Conservation (phyloP, 2,888 invertebrate genomes). For the Orchestes rusci region DNA sequence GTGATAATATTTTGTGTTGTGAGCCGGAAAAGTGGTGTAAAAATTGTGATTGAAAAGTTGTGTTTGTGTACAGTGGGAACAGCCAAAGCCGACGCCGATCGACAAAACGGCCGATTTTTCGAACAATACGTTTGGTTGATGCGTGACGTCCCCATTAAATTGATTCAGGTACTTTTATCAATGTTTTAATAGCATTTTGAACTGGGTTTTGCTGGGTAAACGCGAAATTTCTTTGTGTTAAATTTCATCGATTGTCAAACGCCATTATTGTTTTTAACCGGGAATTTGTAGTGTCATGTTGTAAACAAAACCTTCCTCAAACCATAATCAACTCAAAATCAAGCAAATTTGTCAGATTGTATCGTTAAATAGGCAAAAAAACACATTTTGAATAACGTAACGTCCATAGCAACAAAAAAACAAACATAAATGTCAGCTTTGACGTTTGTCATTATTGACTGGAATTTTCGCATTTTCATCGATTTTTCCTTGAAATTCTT, state of each 20-base stretch:
- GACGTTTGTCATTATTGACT: no score
- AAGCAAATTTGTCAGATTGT: no score
- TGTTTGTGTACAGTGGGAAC: slow-evolving; percentile 56
- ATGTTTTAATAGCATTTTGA: neutral
- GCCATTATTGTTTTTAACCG: slow-evolving; percentile 46
- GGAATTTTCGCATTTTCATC: no score
- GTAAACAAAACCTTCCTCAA: no score
- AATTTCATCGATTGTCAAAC: slow-evolving; percentile 47
- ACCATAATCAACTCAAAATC: no score
- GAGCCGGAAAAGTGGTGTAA: slow-evolving; percentile 46
- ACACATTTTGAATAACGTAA: no score
- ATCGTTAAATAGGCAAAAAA: neutral
- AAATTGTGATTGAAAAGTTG: slow-evolving; percentile 50
- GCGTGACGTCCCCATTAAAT: slow-evolving; percentile 34
- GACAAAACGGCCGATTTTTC: slow-evolving; percentile 45
- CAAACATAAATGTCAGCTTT: no score
- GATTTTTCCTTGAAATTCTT: no score
- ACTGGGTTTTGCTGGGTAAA: no score
- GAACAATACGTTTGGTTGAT: slow-evolving; percentile 44
- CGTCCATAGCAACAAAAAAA: no score
- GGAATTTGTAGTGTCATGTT: slow-evolving; percentile 43
- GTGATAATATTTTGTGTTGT: slow-evolving; percentile 58
- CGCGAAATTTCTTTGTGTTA: slow-evolving; percentile 47
- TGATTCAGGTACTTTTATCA: slow-evolving; percentile 36
- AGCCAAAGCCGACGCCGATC: slow-evolving; percentile 53